These are phyloP conservation scores for Sciurus carolinensis DNA, from an alignment of 2,797 vertebrate genomes.

Conservation along the genomic window DNA sequence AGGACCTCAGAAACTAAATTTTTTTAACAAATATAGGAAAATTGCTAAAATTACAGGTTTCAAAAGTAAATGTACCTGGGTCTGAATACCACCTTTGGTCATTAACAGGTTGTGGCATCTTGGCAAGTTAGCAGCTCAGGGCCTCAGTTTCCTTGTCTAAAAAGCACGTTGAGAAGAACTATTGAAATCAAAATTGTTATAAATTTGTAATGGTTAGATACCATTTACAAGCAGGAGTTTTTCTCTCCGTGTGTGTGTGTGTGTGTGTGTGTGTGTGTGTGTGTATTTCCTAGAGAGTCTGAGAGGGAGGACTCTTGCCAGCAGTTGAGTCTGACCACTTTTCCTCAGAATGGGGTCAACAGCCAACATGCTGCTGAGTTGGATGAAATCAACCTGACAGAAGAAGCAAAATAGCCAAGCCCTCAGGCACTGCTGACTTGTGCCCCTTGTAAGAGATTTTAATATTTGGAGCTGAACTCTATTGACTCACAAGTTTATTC, in stretches of 20 bases:
- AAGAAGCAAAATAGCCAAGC: neutral
- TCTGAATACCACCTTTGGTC: neutral
- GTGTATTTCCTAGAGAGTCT: constrained; percentile 49
- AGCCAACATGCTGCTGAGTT: neutral
- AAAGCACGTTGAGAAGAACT: neutral
- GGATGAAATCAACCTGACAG: neutral
- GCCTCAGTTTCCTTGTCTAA: neutral
- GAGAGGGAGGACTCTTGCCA: constrained; percentile 32
- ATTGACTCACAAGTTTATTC: constrained; percentile 5
- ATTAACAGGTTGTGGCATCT: neutral
- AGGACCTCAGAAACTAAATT: neutral
- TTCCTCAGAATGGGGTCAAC: constrained; percentile 66
- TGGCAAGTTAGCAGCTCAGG: neutral
- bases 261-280: neutral
- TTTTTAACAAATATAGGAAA: neutral
- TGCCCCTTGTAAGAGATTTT: neutral
- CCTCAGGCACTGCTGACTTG: neutral
- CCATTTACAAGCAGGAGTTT: neutral
- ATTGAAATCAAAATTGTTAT: neutral
- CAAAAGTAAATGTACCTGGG: neutral
- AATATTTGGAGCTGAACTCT: constrained; percentile 16
- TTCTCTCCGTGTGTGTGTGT: neutral
- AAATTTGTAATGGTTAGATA: neutral
- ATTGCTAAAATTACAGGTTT: constrained; percentile 26
- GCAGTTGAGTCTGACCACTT: neutral